These are phyloP conservation scores for Uromys caudimaculatus DNA, from an alignment of 2,797 vertebrate genomes.

Conservation along the genomic window DNA sequence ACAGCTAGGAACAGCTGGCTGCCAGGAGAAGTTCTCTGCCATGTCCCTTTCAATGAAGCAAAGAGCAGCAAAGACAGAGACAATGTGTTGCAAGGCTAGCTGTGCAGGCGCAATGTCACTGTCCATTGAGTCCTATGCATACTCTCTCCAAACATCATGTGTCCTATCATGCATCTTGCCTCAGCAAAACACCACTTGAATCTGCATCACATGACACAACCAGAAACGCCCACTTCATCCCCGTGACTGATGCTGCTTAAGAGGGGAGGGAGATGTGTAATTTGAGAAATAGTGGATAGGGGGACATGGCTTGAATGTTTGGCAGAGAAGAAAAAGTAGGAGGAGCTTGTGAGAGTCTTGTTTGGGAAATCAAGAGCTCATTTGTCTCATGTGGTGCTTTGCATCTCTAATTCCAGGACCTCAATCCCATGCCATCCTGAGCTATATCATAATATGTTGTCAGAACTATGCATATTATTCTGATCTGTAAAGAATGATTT, in stretches of 20 bases:
- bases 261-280: background rate
- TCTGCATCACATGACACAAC: background rate
- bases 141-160: background rate
- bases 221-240: background rate
- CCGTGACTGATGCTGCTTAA: background rate
- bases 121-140: background rate
- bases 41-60: background rate
- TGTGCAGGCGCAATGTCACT: background rate
- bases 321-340: background rate
- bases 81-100: background rate
- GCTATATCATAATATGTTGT: background rate
- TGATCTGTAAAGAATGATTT: background rate
- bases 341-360: background rate
- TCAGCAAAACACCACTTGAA: background rate
- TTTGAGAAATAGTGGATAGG: background rate
- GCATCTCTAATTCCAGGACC: background rate
- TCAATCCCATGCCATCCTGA: background rate
- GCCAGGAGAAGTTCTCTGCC: background rate
- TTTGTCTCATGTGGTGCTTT: background rate
- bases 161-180: too few species aligned
- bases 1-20: background rate
- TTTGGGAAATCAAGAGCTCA: background rate
- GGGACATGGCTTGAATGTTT: background rate
- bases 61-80: background rate
- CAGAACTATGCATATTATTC: background rate